These are phyloP conservation scores for Myotis findleyi DNA, from an alignment of 2,797 vertebrate genomes.

Conservation along the genomic window DNA sequence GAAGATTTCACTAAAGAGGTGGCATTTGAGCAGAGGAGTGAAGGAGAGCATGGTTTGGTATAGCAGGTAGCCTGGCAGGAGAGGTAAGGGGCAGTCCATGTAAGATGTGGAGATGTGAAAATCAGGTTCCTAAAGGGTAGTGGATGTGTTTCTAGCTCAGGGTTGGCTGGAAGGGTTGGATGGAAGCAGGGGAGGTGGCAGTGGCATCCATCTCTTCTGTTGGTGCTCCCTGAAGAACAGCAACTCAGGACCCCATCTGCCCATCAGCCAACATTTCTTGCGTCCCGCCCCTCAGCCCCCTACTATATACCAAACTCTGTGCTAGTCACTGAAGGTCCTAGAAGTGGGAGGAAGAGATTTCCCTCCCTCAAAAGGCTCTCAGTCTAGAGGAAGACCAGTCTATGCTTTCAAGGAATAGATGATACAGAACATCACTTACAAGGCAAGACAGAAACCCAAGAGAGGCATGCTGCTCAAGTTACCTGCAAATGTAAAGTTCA, in stretches of 20 bases:
- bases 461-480: background rate
- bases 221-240: too few species aligned
- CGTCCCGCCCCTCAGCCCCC: rapidly evolving
- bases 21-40: background rate
- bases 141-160: background rate
- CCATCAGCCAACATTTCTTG: background rate
- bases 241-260: background rate
- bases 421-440: background rate
- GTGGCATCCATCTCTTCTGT: rapidly evolving
- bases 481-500: background rate
- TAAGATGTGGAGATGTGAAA: background rate
- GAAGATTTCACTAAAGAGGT: background rate
- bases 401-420: background rate
- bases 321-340: background rate
- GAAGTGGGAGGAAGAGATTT: background rate
- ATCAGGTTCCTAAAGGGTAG: background rate
- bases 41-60: background rate
- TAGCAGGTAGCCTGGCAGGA: background rate
- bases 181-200: background rate
- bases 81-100: too few species aligned
- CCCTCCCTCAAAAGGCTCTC: background rate
- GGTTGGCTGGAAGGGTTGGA: background rate
- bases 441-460: background rate
- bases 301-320: background rate
- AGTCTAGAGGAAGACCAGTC: background rate